Evolutionary conservation across 2,113 vertebrate genomes (phyloP), one percentile per base, ranked within the genome.

Genomic region (Aspidoscelis tigris): DNA sequence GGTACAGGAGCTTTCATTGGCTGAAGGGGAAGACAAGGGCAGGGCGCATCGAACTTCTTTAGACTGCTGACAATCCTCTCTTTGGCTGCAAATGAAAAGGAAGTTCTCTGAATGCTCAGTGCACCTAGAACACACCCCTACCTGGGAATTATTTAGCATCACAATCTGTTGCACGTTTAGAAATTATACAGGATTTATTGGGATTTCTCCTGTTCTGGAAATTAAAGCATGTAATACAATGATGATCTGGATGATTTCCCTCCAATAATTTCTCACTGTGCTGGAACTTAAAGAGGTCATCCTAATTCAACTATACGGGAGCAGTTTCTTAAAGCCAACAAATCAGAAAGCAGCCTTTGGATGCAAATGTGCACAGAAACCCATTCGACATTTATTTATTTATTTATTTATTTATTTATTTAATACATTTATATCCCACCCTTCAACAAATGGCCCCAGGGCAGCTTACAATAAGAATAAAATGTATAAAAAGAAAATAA

Each of bases 31-130:
- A 97, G 95, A 78, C 95, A 88, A 12, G 96, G 92, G 41, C 90
- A 95, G 2, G 98, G 98, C 65, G 87, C 86, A 21, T 97, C 96
- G 18, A 98, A 97, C 88, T 98, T 99, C 95, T 94, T 96, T 89
- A 99, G 93, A 88, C 97, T 97, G 87, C 93, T 96, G 68, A 98
- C 92, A 89, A 99, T 96, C 47, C 98, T 97, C 83, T 97, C 95
- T 93, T 96, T 97, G 81, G 98, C 98, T 99, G 88, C 76, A 92
- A 72, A 71, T 75, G 11, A 86, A 90, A 85, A 41, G 41, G 89
- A 53, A 43, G 58, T 20, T 68, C 55, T n/a, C 22, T 26, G 16
- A 21, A 33, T 11, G 5, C 43, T 14, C 1, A 41, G 68, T 76
- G 61, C 70, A 11, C 1, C 70, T 12, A 76, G 7, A 0, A 69